A percentile compares a stretch with the other conserved stretches of the same genome.
These are phyloP conservation scores for Lutraria lutraria DNA, from an alignment of 2,888 invertebrate species.

Conservation along the genomic window DNA sequence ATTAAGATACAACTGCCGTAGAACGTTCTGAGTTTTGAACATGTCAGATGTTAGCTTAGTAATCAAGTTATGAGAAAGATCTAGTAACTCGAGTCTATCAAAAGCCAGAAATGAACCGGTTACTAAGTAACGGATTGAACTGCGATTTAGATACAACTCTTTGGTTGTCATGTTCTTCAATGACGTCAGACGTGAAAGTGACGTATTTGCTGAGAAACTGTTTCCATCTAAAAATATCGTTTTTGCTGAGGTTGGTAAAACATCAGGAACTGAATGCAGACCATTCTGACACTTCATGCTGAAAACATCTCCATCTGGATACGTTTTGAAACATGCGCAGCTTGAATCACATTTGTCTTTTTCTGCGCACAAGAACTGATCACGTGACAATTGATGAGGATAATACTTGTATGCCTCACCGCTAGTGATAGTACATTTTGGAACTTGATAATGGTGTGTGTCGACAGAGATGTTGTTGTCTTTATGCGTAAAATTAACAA, in stretches of 20 bases:
- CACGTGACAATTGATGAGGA: constrained; percentile 52
- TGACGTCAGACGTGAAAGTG: constrained; percentile 28
- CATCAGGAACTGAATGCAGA: constrained; percentile 45
- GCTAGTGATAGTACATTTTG: constrained; percentile 64
- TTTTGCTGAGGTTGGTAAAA: constrained; percentile 50
- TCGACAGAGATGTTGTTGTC: constrained; percentile 13
- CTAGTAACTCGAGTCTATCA: constrained; percentile 49
- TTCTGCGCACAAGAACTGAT: constrained; percentile 65
- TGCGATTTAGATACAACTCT: constrained; percentile 64
- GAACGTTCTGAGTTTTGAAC: constrained; percentile 39
- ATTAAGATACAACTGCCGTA: constrained; percentile 56
- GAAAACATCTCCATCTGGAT: constrained; percentile 41
- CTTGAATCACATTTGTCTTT: constrained; percentile 54
- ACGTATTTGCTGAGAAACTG: constrained; percentile 34
- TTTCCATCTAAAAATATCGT: constrained; percentile 70
- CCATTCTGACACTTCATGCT: constrained; percentile 49
- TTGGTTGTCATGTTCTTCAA: constrained; percentile 56
- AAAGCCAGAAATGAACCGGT: constrained; percentile 40
- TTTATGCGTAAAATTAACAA: constrained; percentile 26
- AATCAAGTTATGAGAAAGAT: constrained; percentile 49
- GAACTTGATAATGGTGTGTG: constrained; percentile 56
- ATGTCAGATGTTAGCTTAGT: constrained; percentile 42
- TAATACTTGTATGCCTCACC: constrained; percentile 30
- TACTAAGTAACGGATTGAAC: constrained; percentile 41
- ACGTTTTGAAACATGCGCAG: constrained; percentile 61